Base-by-base conservation (phyloP, 2,888 invertebrate genomes). In the Athalia rosae region DNA sequence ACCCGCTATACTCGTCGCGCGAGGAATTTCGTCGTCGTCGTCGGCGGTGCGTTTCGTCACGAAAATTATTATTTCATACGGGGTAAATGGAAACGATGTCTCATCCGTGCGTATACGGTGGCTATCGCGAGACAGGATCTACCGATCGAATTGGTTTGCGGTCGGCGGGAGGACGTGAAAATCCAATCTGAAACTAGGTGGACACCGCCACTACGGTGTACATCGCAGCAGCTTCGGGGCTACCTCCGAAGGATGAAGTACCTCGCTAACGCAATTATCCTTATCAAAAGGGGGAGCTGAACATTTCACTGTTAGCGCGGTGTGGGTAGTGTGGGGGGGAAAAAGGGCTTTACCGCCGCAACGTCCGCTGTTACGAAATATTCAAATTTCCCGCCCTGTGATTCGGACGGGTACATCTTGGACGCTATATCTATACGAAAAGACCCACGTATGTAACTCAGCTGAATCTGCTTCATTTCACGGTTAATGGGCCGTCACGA, bases 281-380 rank as follows among this genome's bases (percentile, higher is more conserved):
- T 71, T 71, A 71, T 71, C 71, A 71, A 71, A 71, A 71, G 71
- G 71, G 71, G 71, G 71, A 56, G 45, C 71, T 56, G 71, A 71
- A 58, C 71, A 45, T 58, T 58, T 58, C 71, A 41, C 71, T 11
- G 28, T 28, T 28, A 28, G 28, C 28, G 28, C 28, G 28, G 28
- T 28, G 28, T 28, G 28, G 28, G 28, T 28, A 28, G 28, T 28
- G 28, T 2, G 28, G 28, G 28, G 2, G n/a, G n/a, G n/a, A n/a
- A n/a, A 28, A 28, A 28, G 28, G 28, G 28, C 28, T 28, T 28
- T 28, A 28, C 28, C 28, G 28, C 28, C 28, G 28, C 28, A 28
- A 28, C 28, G 1, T 28, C 28, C 28, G 28, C 28, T 28, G 28
- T 28, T 45, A 56, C 47, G n/a, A 48, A 71, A 71, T 58, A 71